phyloP scores from a whole-genome alignment of 1,140 invertebrate species.

The Dendroctonus ponderosae region DNA sequence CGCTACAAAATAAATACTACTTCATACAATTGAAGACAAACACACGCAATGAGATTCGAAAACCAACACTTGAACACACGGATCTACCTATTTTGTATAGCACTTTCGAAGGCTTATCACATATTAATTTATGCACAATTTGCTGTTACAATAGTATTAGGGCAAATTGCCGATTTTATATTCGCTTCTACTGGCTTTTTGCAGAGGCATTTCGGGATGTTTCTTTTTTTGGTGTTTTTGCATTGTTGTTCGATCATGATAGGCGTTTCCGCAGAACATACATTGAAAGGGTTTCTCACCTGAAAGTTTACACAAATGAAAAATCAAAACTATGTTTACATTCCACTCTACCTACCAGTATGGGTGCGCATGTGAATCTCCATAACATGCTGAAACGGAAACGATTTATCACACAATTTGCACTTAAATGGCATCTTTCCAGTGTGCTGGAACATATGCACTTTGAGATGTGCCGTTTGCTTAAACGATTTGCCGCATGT shows the following conservation, averaged over 20 bases:
- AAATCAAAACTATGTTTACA: too few species aligned
- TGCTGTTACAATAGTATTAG: not conserved
- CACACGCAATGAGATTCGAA: too few species aligned
- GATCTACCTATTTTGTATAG: too few species aligned
- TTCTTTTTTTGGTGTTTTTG: conserved; percentile 33
- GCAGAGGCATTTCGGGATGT: conserved; percentile 28
- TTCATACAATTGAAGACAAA: too few species aligned
- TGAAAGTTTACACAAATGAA: not conserved
- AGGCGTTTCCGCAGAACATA: conserved; percentile 21
- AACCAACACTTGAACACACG: too few species aligned
- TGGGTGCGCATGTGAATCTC: conserved; percentile 28
- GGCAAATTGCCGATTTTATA: conserved; percentile 20
- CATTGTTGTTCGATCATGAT: conserved; percentile 26
- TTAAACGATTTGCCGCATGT: conserved; percentile 70
- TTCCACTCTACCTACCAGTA: conserved; percentile 13
- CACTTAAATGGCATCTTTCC: conserved; percentile 31
- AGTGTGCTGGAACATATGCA: conserved; percentile 35
- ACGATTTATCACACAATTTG: conserved; percentile 24
- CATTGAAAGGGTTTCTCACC: conserved; percentile 30
- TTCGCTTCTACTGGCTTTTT: conserved; percentile 9
- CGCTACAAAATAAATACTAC: too few species aligned
- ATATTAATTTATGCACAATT: not conserved
- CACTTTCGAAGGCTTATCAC: too few species aligned
- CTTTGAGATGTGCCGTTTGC: conserved; percentile 51
- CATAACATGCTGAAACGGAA: conserved; percentile 26